Base-by-base conservation (phyloP, 1,140 invertebrate species). In the Zaprionus inermis region DNA sequence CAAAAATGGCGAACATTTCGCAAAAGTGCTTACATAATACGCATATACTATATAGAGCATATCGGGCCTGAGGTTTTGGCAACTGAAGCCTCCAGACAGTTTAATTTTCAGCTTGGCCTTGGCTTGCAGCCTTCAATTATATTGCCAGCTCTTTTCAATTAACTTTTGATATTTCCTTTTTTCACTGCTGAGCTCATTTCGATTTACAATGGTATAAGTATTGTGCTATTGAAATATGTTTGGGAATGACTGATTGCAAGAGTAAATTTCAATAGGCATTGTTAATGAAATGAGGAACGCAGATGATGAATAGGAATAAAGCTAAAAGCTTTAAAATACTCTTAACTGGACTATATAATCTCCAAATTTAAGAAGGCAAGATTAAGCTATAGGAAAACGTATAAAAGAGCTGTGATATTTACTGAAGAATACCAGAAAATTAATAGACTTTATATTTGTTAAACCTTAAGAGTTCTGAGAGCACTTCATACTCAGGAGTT, bases 131-230 rank as follows among this genome's bases (percentile, higher is more conserved):
- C 14, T 14, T 18, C 16, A 32, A n/a, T 7, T 20, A 41, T 28
- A 32, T 57, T 46, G 51, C 51, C 44, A 36, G 22, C 22, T 28
- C 24, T 32, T 57, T 57, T 49, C 64, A 58, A 66, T 66, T 66
- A 46, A 49, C 28, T 66, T 34, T 57, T 49, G 7, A 38, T 51
- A 70, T 56, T 70, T 75, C 11, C 38, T 28, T 44, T 7, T 44
- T n/a, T 9, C 10, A 16, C 16, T 44, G 64, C 58, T 10, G 11
- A 28, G n/a, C 51, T 41, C 41, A 41, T 66, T 52, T 65, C 30
- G 44, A 44, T 55, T 18, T 24, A 12, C 38, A 41, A 41, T 41
- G 38, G 5, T 16, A 0, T 3, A 41, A 7, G 38, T 41, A 41
- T 41, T 44, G n/a, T 44, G 3, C n/a, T 16, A 16, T 44, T 44